A percentile compares a stretch with the other conserved stretches of the same genome.
These are phyloP conservation scores for Numenius phaeopus DNA, from an alignment of 2,797 vertebrate genomes.

Conservation along the genomic window DNA sequence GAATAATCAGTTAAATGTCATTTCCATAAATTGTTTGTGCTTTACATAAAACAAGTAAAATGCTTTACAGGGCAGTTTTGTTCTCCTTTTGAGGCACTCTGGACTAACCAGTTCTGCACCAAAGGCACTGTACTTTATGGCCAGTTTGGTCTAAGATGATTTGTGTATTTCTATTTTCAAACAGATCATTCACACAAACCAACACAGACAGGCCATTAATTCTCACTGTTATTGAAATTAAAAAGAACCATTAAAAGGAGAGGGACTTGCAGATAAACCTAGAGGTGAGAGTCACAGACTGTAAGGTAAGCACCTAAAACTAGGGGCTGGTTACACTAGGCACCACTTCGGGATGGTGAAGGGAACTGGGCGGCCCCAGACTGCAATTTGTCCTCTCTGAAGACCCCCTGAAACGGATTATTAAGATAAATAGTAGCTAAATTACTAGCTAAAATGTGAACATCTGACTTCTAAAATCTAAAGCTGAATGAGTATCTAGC, in stretches of 20 bases:
- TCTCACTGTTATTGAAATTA: not conserved
- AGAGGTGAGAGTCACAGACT: not conserved
- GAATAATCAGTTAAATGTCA: slow-evolving; percentile 40
- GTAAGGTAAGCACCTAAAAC: not conserved
- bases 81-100: not conserved
- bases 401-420: not conserved
- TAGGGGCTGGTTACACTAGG: not conserved
- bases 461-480: not conserved
- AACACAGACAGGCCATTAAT: not conserved
- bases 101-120: not conserved
- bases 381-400: not conserved
- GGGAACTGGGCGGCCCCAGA: not conserved
- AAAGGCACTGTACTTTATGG: not conserved
- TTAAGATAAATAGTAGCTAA: not conserved
- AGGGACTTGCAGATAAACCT: not conserved
- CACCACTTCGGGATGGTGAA: not conserved
- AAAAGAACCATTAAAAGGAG: not conserved
- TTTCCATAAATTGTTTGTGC: slow-evolving; percentile 69
- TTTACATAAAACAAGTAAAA: slow-evolving; percentile 52
- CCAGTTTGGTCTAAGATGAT: not conserved
- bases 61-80: not conserved
- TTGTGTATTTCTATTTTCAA: not conserved
- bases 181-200: not conserved
- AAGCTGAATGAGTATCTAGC: not conserved
- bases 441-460: not conserved